Evolutionary conservation across 64 coral and sea anemone genomes (phyloP).

Genomic region (Anthopleura sola): DNA sequence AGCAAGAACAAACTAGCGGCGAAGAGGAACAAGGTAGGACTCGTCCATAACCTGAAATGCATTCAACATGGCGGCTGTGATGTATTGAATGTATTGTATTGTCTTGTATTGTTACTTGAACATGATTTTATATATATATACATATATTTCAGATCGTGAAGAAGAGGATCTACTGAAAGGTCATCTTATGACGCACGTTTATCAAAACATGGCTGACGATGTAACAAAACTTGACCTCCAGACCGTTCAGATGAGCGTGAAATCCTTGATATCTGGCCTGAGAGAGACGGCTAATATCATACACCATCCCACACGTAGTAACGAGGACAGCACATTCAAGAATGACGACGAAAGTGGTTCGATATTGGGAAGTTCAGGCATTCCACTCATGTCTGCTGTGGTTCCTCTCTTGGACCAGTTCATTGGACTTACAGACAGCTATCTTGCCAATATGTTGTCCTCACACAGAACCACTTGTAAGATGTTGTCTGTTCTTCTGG

Average conservation of each 20-base stretch:
- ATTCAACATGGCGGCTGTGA: not conserved
- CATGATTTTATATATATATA: too few species aligned
- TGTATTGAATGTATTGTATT: too few species aligned
- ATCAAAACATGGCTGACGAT: constrained; percentile 33
- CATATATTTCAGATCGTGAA: too few species aligned
- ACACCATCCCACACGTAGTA: not conserved
- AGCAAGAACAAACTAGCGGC: not conserved
- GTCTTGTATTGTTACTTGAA: too few species aligned
- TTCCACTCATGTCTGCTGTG: not conserved
- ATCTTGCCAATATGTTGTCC: constrained; percentile 52
- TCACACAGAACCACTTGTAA: constrained; percentile 74
- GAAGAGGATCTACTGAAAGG: constrained; percentile 27
- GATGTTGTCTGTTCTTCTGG: constrained; percentile 76
- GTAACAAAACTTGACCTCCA: constrained; percentile 30
- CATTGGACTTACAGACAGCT: constrained; percentile 42
- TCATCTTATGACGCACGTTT: constrained; percentile 39
- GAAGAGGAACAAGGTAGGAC: constrained; percentile 20
- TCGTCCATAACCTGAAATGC: not conserved
- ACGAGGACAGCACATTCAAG: not conserved
- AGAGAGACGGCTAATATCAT: constrained; percentile 15
- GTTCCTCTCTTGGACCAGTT: constrained; percentile 75
- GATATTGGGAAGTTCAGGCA: not conserved
- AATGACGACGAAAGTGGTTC: not conserved
- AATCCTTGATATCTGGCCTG: constrained; percentile 18
- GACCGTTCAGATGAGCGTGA: constrained; percentile 2